Conservation (phyloP, 2,797 vertebrate genomes). For the Acestrorhynchus altus region DNA sequence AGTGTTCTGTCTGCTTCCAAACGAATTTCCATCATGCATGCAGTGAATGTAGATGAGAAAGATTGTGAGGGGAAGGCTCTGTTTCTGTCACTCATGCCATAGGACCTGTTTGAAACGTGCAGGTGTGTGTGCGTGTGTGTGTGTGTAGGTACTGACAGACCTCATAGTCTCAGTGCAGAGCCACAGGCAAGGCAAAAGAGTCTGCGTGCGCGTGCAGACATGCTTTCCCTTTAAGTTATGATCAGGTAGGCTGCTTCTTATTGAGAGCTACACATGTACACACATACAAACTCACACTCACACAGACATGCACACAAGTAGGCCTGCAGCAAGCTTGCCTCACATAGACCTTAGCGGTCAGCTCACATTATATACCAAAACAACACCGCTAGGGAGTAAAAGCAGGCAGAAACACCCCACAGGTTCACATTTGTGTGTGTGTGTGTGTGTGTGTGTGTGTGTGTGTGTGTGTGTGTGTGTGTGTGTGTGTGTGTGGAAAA, state of each 20-base stretch:
- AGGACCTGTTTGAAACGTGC: conserved; percentile 33
- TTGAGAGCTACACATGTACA: conserved; percentile 48
- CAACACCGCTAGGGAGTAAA: conserved; percentile 51
- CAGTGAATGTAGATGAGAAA: conserved; percentile 54
- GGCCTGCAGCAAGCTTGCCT: conserved; percentile 46
- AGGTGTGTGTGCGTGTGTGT: conserved; percentile 48
- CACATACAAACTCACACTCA: conserved; percentile 35
- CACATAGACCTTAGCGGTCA: conserved; percentile 53
- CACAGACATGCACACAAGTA: conserved; percentile 38
- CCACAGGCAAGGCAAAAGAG: conserved; percentile 32
- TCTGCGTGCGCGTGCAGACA: conserved; percentile 43
- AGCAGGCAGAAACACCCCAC: conserved; percentile 51
- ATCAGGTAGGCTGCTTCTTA: conserved; percentile 59
- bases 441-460: conserved; percentile 32
- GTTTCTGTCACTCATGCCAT: conserved; percentile 68
- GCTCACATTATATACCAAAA: conserved; percentile 61
- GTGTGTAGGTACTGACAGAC: conserved; percentile 38
- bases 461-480: conserved; percentile 36
- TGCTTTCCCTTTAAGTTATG: conserved; percentile 47
- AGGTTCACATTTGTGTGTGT: conserved; percentile 48
- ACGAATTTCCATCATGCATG: conserved; percentile 24
- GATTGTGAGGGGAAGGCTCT: conserved; percentile 61
- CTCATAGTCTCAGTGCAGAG: conserved; percentile 42
- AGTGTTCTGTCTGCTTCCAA: conserved; percentile 36
- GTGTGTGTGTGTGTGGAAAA: too few species aligned